Percentiles rank a stretch among this genome's conserved stretches.
Evolutionary conservation across 2,888 invertebrate species (phyloP).

Genomic region (Tenthredo livida): DNA sequence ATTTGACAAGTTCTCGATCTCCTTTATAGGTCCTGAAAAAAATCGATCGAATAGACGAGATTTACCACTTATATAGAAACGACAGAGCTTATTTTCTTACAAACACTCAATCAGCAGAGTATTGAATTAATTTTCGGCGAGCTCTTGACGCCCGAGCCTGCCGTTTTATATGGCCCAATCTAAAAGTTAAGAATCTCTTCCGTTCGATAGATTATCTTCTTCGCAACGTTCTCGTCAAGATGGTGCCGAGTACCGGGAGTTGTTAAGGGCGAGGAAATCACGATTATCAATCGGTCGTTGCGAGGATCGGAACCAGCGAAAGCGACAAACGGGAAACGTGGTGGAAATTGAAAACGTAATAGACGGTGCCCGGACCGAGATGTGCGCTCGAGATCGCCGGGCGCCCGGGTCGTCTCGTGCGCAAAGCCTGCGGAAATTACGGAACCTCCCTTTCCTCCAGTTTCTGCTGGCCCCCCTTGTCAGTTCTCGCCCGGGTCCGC

Average conservation of each 20-base stretch:
- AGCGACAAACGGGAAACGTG: slow-evolving; percentile 77
- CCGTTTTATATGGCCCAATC: slow-evolving; percentile 27
- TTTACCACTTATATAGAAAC: background rate
- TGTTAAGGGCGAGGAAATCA: slow-evolving; percentile 57
- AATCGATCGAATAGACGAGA: background rate
- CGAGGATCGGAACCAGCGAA: slow-evolving; percentile 56
- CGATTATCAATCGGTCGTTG: slow-evolving; percentile 51
- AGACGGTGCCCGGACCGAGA: slow-evolving; percentile 66
- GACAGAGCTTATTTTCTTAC: background rate
- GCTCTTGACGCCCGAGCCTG: background rate
- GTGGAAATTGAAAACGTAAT: slow-evolving; percentile 78
- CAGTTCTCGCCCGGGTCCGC: slow-evolving; percentile 22
- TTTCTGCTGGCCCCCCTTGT: slow-evolving; percentile 24
- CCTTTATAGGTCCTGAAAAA: background rate
- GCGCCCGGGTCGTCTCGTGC: slow-evolving; percentile 42
- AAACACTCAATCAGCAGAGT: background rate
- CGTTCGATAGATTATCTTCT: slow-evolving; percentile 27
- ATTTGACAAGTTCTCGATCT: background rate
- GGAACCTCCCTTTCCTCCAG: slow-evolving; percentile 57
- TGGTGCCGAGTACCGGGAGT: slow-evolving; percentile 39
- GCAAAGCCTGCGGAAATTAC: slow-evolving; percentile 65
- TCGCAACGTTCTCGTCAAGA: slow-evolving; percentile 10
- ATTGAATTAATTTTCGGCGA: background rate
- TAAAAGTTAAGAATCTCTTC: slow-evolving; percentile 47
- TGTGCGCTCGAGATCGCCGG: slow-evolving; percentile 52